Evolutionary conservation across 2,797 vertebrate species (phyloP), one percentile per base, ranked within the genome.

Genomic region (Takifugu rubripes): DNA sequence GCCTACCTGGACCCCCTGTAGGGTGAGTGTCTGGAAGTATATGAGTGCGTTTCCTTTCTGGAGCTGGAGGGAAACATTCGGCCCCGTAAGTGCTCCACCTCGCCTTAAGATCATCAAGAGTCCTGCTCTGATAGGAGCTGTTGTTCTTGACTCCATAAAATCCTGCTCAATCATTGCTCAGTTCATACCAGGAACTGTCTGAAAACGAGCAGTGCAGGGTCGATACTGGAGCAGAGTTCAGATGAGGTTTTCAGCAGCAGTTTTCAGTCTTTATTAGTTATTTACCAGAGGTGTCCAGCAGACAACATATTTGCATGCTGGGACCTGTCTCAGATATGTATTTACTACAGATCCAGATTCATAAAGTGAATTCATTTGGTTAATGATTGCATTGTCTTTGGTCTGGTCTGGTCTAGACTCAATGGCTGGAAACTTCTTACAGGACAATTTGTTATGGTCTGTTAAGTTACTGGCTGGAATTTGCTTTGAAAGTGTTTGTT

Each of bases 81-180:
- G 81, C 70, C 72, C 74, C 10, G 33, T 59, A 52, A 70, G 53
- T 49, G 29, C 66, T 61, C 74, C 70, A 61, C 50, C 46, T 64
- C 27, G 72, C 71, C 69, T 52, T 0, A 4, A 48, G 71, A 70
- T 71, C 64, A 66, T 6, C 43, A 56, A 44, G 51, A 71, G 81
- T 56, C 59, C 82, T 80, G 79, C 81, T 87, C 83, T 68, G 65
- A 74, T 77, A 77, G 74, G 59, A 62, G 65, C 71, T 56, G 55
- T 40, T 40, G 11, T 40, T 40, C 14, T 40, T 8, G 33, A 8
- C 33, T 33, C 3, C 1, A 12, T 14, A 12, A 40, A 12, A 40
- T 40, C 12, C 36, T 40, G 36, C 36, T 14, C 14, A 40, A 40
- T 40, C 36, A 40, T 40, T 40, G 36, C 36, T 40, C 36, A 40